Conservation (phyloP, 2,888 invertebrate genomes). For the Drosophila parthenogenetica region DNA sequence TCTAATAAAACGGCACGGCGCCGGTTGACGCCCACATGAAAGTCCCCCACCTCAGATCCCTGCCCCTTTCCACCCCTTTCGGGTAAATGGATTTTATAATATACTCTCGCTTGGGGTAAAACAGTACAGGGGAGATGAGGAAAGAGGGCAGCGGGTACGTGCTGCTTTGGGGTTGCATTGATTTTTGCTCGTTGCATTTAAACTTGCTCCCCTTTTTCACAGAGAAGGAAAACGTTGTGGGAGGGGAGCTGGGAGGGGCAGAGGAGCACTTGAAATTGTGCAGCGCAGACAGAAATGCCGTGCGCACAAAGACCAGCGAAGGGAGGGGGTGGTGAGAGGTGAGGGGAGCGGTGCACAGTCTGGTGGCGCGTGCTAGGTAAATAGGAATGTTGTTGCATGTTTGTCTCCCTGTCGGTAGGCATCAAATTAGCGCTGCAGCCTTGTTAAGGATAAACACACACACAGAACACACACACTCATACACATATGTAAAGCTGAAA, state of each 20-base stretch:
- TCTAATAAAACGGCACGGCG: constrained; percentile 75
- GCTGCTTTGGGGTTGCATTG: constrained; percentile 77
- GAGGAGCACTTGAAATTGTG: constrained; percentile 69
- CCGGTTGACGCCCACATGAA: constrained; percentile 68
- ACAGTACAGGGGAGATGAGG: background rate
- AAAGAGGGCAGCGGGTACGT: constrained; percentile 13
- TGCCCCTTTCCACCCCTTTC: background rate
- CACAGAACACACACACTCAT: constrained; percentile 28
- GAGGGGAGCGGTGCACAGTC: constrained; percentile 4
- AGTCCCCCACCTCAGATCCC: constrained; percentile 2
- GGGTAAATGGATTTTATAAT: constrained; percentile 58
- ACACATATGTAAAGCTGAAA: background rate
- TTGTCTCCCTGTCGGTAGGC: constrained; percentile 47
- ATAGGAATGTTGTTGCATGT: constrained; percentile 55
- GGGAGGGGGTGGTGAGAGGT: background rate
- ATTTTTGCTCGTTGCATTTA: constrained; percentile 81
- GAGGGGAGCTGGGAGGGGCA: background rate
- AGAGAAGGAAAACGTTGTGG: background rate
- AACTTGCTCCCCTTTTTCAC: constrained; percentile 78
- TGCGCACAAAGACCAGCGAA: constrained; percentile 47
- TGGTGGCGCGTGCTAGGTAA: constrained; percentile 62
- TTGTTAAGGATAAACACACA: constrained; percentile 46
- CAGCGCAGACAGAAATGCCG: constrained; percentile 74
- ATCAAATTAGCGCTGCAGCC: constrained; percentile 75
- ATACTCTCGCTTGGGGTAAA: constrained; percentile 17